phyloP scores from a whole-genome alignment of 1,140 invertebrate species.

The Pinna nobilis region DNA sequence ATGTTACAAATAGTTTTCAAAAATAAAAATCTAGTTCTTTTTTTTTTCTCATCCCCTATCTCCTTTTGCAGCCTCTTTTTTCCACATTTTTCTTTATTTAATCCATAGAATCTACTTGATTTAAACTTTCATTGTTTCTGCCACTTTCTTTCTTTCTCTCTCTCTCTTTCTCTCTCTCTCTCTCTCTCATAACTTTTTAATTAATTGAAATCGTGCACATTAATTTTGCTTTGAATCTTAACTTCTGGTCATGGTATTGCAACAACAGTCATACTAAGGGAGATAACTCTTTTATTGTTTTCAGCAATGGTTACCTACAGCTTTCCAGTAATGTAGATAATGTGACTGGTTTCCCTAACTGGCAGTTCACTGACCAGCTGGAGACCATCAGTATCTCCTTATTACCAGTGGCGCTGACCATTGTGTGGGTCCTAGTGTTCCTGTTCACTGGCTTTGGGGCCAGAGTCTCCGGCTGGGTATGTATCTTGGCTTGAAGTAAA shows the following conservation, averaged over 20 bases:
- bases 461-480: slow-evolving; percentile 67
- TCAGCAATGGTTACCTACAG: slow-evolving; percentile 60
- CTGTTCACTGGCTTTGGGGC: slow-evolving; percentile 64
- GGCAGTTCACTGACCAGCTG: slow-evolving; percentile 59
- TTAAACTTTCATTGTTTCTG: no score
- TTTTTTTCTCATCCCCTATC: no score
- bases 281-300: slow-evolving; percentile 14
- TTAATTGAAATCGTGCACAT: slow-evolving; percentile 19
- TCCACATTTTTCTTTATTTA: no score
- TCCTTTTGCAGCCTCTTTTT: no score
- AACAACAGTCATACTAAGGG: not conserved
- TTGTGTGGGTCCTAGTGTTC: slow-evolving; percentile 63
- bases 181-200: not conserved
- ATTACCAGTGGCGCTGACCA: slow-evolving; percentile 60
- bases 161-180: not conserved
- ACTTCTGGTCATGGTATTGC: not conserved
- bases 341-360: slow-evolving; percentile 63
- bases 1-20: no score
- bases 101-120: no score
- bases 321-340: slow-evolving; percentile 49
- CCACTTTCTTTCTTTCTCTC: not conserved
- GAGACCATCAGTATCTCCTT: slow-evolving; percentile 57
- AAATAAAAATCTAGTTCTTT: no score
- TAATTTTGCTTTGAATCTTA: slow-evolving; percentile 46
- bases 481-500: no score